A percentile compares a stretch with the other conserved stretches of the same genome.
Conservation (phyloP, 2,888 invertebrate genomes). For the Drosophila nigricruria region DNA sequence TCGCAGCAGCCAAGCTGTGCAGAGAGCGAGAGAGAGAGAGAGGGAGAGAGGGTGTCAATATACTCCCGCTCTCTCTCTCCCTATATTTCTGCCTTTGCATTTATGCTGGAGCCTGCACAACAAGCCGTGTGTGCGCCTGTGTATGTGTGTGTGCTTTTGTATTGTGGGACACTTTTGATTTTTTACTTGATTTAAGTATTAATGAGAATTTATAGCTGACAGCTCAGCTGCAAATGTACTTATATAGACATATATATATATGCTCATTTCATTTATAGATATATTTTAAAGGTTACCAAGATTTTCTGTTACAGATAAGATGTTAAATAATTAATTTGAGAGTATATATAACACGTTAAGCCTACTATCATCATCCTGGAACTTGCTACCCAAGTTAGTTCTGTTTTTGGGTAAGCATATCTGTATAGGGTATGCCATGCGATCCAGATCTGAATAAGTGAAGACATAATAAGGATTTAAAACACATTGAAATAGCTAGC, state of each 20-base stretch:
- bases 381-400: too few species aligned
- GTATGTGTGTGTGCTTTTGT: constrained; percentile 28
- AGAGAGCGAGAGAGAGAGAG: constrained; percentile 6
- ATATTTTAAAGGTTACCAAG: neutral
- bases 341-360: neutral
- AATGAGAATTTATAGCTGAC: constrained; percentile 70
- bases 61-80: neutral
- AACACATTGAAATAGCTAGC: too few species aligned
- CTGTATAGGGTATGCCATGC: too few species aligned
- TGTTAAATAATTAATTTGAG: neutral
- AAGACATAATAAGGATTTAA: too few species aligned
- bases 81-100: constrained; percentile 5
- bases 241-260: neutral
- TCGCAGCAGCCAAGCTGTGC: constrained; percentile 52
- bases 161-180: constrained; percentile 76
- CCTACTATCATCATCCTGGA: too few species aligned
- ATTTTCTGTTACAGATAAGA: neutral
- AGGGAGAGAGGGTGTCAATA: too few species aligned
- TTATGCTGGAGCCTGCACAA: constrained; percentile 60
- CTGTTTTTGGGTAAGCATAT: too few species aligned
- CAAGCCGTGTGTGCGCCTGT: constrained; percentile 22
- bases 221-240: constrained; percentile 14
- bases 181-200: constrained; percentile 79
- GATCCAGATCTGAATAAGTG: too few species aligned
- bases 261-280: neutral